A percentile compares a stretch with the other conserved stretches of the same genome.
Evolutionary conservation across 1,140 invertebrate genomes (phyloP).

Genomic region (Dendrolimus kikuchii): DNA sequence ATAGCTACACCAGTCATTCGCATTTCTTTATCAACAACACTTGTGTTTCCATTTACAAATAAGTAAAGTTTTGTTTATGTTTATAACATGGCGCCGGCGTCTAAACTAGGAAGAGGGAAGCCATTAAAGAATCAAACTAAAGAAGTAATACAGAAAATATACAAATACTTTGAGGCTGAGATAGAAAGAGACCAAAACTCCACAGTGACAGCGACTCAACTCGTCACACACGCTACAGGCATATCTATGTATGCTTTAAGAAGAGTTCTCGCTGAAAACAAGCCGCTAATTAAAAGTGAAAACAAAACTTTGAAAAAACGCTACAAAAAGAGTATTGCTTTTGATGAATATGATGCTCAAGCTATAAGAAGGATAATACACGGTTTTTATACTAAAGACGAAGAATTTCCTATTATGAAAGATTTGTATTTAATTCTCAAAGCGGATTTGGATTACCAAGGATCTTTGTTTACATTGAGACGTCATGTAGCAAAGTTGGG

Average conservation of each 20-base stretch:
- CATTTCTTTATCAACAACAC: slow-evolving; percentile 11
- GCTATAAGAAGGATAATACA: slow-evolving; percentile 11
- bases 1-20: slow-evolving; percentile 7
- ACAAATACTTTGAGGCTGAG: slow-evolving; percentile 14
- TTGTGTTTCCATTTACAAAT: slow-evolving; percentile 6
- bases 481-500: slow-evolving; percentile 10
- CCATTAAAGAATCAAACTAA: slow-evolving; percentile 15
- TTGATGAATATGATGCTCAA: slow-evolving; percentile 7
- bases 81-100: slow-evolving; percentile 9
- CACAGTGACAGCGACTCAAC: slow-evolving; percentile 9
- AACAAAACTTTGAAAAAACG: background rate
- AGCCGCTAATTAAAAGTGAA: slow-evolving; percentile 4
- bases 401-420: slow-evolving; percentile 13
- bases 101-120: slow-evolving; percentile 9
- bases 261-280: slow-evolving; percentile 4
- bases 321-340: slow-evolving; percentile 4
- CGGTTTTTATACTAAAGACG: slow-evolving; percentile 11
- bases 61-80: background rate
- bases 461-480: slow-evolving; percentile 9
- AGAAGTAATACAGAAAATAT: slow-evolving; percentile 13
- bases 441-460: slow-evolving; percentile 12
- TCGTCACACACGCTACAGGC: slow-evolving; percentile 13
- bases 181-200: slow-evolving; percentile 15
- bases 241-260: slow-evolving; percentile 8
- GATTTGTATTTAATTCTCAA: slow-evolving; percentile 12